Base-by-base conservation (phyloP, 2,797 vertebrate species). In the Clarias platycephalus region DNA sequence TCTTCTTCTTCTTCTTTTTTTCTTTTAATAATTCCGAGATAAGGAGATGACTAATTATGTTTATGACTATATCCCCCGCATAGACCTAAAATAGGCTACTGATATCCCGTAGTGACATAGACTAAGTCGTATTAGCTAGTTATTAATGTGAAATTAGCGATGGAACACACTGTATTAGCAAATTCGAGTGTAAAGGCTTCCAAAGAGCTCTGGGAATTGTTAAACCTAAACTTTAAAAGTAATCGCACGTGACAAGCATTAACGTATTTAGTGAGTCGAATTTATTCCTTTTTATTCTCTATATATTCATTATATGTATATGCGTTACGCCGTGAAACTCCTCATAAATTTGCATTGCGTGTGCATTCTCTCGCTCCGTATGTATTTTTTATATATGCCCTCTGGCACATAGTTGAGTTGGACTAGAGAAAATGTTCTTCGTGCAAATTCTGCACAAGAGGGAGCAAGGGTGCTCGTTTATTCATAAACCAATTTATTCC, bases 311-410 rank as follows among this genome's bases (percentile, higher is more conserved):
- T 87, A 88, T 90, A 91, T 91, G 89, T 90, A 91, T 86, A 91
- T 91, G 90, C 91, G 92, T 93, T 89, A 91, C 89, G 87, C 88
- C 58, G 91, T 91, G 92, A 94, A 94, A 94, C 87, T 92, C 92
- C 90, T 93, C 94, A 94, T 91, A 89, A 93, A 94, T 95, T 93
- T 93, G 93, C 91, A 91, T 94, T 90, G 92, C 1, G 60, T 93
- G 91, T 91, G 94, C 92, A 94, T 95, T 94, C 94, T 95, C 94
- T 95, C 90, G 90, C 92, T 93, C 92, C 92, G 92, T 94, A 95
- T 96, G 94, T 95, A 95, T 95, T 95, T 95, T 95, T 95, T 94
- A 95, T 95, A 94, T 94, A 94, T 95, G 93, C 93, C 94, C 93
- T 91, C 85, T 91, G 93, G 95, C 93, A 94, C 93, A 92, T 95